These are phyloP conservation scores for Papilio protenor DNA, from an alignment of 2,888 invertebrate genomes.

Conservation along the genomic window DNA sequence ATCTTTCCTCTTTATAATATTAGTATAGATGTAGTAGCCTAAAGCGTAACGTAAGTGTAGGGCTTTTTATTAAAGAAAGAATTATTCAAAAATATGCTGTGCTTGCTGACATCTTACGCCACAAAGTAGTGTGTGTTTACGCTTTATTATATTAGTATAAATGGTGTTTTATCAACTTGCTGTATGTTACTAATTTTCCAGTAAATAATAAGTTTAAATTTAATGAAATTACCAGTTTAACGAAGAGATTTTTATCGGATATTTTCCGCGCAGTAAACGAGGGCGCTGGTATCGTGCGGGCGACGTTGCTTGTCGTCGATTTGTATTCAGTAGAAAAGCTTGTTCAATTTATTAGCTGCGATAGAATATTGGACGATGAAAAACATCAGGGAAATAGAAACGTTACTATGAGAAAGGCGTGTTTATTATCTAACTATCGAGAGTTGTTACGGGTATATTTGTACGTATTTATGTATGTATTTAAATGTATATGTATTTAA, in stretches of 20 bases:
- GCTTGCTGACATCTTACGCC: no score
- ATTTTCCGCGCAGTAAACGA: constrained; percentile 19
- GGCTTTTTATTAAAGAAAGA: no score
- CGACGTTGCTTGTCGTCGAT: constrained; percentile 32
- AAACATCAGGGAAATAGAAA: constrained; percentile 16
- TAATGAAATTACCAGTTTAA: background rate
- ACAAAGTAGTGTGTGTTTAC: no score
- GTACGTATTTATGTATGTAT: background rate
- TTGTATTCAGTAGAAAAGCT: constrained; percentile 29
- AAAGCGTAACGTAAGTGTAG: no score
- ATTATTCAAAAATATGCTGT: no score
- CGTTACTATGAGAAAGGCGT: background rate
- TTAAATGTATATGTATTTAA: no score
- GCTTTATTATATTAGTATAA: no score
- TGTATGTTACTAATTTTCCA: no score
- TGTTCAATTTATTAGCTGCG: constrained; percentile 32
- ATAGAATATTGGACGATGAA: constrained; percentile 18
- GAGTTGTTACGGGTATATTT: background rate
- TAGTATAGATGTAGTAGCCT: no score
- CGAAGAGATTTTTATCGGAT: background rate
- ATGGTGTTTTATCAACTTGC: no score
- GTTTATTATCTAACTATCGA: background rate
- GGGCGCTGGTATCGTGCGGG: constrained; percentile 12
- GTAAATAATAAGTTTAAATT: constrained; percentile 1
- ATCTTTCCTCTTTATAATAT: no score